Base-by-base conservation (phyloP, 1,140 invertebrate species). In the Pseudomyrmex pallidus region DNA sequence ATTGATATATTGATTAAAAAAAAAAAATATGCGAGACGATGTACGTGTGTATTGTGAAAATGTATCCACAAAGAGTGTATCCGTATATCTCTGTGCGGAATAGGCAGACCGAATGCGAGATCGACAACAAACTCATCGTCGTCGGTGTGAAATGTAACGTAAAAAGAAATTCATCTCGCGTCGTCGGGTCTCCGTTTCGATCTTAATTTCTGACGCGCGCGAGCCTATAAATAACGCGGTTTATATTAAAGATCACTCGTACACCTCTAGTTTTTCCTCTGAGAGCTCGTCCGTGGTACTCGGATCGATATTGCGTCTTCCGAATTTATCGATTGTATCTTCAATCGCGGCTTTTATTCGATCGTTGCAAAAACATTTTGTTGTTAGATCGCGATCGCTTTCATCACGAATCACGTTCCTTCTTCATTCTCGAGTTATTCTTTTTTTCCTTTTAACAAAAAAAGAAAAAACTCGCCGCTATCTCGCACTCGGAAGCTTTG, bases 251-350 rank as follows among this genome's bases (percentile, higher is more conserved):
- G 48, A 59, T 80, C 66, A 35, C n/a, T 13, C 68, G 73, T 74
- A 70, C 87, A 85, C 84, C 84, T 74, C 44, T 52, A 74, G 35
- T 20, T 68, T 9, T 64, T 50, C 64, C 87, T 82, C 72, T 35
- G 35, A 35, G 82, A 87, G 74, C 54, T 87, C 68, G 44, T 57
- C 57, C 13, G 63, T 66, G 64, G 2, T 25, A 77, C 83, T 90
- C 77, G 66, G 64, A 22, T 74, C 77, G 85, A n/a, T 80, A 90
- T 84, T 85, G 84, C 89, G 89, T 91, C 89, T 90, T 91, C 86
- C 89, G 88, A 86, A 85, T 89, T 35, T 82, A 57, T 85, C 80
- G 20, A 35, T 35, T 7, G 35, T 35, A 35, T 35, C 35, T 35
- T 68, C 20, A 25, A 22, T 20, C 35, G 17, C 15, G 46, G 10